Percentiles rank a stretch among this genome's conserved stretches.
phyloP scores from a whole-genome alignment of 2,888 invertebrate genomes.

The Pandemis cinnamomeana region DNA sequence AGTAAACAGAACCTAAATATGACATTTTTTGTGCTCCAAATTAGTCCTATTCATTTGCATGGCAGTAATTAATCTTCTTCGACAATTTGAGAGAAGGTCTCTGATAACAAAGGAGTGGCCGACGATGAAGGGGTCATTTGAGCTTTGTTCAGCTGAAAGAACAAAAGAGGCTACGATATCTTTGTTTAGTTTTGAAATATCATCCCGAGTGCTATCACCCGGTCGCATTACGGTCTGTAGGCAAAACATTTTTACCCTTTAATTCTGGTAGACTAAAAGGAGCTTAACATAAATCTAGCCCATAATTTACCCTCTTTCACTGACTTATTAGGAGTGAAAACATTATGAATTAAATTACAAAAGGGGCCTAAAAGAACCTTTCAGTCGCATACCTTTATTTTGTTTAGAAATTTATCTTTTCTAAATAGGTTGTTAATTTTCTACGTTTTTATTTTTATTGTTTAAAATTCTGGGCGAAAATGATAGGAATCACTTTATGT shows the following conservation, averaged over 20 bases:
- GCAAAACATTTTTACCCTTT: constrained; percentile 24
- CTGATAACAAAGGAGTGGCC: constrained; percentile 67
- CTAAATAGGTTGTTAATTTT: too few relatives aligned
- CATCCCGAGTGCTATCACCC: constrained; percentile 61
- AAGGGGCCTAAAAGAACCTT: neutral
- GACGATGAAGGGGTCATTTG: constrained; percentile 70
- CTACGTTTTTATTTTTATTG: too few relatives aligned
- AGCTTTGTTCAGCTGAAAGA: constrained; percentile 66
- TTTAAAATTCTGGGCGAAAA: too few relatives aligned
- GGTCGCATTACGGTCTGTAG: constrained; percentile 29
- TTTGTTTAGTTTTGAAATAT: constrained; percentile 74
- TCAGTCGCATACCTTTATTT: neutral
- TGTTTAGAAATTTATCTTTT: neutral
- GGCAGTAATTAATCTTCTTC: constrained; percentile 73
- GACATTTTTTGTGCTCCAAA: constrained; percentile 34
- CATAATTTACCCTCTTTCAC: constrained; percentile 6
- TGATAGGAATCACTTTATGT: too few relatives aligned
- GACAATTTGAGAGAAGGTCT: constrained; percentile 65
- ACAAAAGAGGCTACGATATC: constrained; percentile 61
- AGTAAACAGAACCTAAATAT: constrained; percentile 28
- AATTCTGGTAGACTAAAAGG: constrained; percentile 13
- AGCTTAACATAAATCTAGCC: constrained; percentile 6
- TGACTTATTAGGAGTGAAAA: neutral
- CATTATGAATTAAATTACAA: neutral
- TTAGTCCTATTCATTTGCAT: constrained; percentile 59